These are phyloP conservation scores for Caenorhabditis brenneri DNA, from an alignment of 1,140 invertebrate species.

Conservation along the genomic window DNA sequence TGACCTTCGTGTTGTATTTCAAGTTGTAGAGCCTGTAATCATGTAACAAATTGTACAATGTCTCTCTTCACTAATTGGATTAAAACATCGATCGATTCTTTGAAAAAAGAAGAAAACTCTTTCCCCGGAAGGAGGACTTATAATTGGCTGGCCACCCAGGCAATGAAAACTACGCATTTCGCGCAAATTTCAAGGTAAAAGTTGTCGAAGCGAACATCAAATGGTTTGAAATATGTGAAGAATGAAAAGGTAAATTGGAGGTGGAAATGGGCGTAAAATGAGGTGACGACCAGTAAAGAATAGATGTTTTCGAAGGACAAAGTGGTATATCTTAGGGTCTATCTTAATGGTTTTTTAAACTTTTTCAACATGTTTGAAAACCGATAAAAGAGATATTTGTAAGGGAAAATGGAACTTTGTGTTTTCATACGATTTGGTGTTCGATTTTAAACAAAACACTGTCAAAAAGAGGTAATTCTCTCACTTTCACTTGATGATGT, in stretches of 20 bases:
- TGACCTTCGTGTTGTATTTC: slow-evolving; percentile 55
- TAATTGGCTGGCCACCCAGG: slow-evolving; percentile 2
- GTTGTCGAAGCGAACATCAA: slow-evolving; percentile 38
- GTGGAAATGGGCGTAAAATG: slow-evolving; percentile 7
- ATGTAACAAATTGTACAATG: background rate
- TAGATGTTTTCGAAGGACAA: background rate
- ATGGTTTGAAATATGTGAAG: slow-evolving; percentile 32
- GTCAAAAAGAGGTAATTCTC: background rate
- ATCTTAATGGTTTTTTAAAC: background rate
- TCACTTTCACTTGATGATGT: slow-evolving; percentile 29
- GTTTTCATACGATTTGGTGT: background rate
- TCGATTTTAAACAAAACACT: background rate
- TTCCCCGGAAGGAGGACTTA: background rate
- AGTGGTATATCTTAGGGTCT: background rate
- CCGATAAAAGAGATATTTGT: no score
- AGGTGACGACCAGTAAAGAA: background rate
- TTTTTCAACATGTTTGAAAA: no score
- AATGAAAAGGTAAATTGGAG: background rate
- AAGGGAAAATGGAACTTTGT: background rate
- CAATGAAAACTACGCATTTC: slow-evolving; percentile 3
- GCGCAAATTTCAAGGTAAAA: slow-evolving; percentile 41
- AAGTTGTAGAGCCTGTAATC: slow-evolving; percentile 54
- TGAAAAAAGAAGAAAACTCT: background rate
- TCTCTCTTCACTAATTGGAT: background rate
- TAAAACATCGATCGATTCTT: slow-evolving; percentile 5